A percentile compares a stretch with the other conserved stretches of the same genome.
phyloP scores from a whole-genome alignment of 2,113 vertebrate genomes.

The Mustela nigripes region DNA sequence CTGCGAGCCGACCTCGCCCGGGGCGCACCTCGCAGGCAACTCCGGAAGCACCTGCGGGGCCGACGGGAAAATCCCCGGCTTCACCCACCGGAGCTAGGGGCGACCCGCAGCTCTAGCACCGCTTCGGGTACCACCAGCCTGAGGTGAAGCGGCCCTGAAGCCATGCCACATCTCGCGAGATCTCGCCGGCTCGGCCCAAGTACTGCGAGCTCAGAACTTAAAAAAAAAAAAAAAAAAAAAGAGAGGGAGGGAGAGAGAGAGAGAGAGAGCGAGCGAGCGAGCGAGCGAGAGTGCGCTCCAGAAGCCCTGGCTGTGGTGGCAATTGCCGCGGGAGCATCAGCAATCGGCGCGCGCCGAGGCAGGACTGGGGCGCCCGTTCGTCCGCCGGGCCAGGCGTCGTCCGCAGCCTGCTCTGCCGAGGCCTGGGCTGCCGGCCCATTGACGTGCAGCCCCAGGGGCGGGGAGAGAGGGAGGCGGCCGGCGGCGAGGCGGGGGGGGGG shows the following conservation, averaged over 20 bases:
- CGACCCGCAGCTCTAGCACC: rapidly evolving
- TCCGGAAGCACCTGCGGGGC: constrained; percentile 46
- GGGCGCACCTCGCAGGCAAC: background rate
- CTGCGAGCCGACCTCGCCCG: rapidly evolving
- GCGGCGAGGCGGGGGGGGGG: background rate
- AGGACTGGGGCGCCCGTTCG: background rate
- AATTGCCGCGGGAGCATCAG: background rate
- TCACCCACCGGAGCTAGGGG: background rate
- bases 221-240: constrained; percentile 31
- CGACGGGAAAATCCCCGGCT: background rate
- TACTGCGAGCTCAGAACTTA: constrained; percentile 33
- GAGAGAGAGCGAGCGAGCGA: background rate
- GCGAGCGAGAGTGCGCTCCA: background rate
- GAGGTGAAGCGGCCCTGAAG: constrained; percentile 1
- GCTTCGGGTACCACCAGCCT: constrained; percentile 76
- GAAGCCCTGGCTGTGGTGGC: background rate
- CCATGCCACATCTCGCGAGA: constrained; percentile 80
- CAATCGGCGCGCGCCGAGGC: background rate
- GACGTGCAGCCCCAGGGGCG: background rate
- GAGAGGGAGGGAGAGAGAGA: background rate
- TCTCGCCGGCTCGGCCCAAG: constrained; percentile 54
- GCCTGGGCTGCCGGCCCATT: background rate
- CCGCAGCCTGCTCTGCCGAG: background rate
- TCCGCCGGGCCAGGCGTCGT: background rate
- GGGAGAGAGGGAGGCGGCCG: background rate